A percentile compares a stretch with the other conserved stretches of the same genome.
Conservation (phyloP, 2,113 vertebrate genomes). For the Pholis gunnellus region DNA sequence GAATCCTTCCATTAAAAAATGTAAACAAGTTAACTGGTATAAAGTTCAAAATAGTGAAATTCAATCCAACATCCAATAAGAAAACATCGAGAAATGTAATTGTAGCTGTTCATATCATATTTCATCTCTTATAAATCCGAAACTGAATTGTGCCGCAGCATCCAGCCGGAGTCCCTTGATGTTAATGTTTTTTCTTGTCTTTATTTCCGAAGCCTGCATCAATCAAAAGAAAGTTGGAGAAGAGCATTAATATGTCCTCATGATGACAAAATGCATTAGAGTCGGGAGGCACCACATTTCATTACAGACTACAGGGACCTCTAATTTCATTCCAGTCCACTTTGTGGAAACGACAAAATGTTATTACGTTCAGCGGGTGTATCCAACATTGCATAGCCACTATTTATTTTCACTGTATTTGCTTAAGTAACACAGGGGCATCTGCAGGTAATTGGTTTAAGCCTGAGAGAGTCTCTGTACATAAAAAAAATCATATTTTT, state of each 20-base stretch:
- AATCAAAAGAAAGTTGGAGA: conserved; percentile 77
- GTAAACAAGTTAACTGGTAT: background rate
- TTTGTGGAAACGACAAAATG: conserved; percentile 85
- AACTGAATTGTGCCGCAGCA: conserved; percentile 33
- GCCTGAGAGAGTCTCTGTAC: conserved; percentile 74
- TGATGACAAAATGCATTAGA: conserved; percentile 83
- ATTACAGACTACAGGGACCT: conserved; percentile 83
- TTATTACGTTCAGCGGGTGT: conserved; percentile 83
- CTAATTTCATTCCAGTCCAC: conserved; percentile 87
- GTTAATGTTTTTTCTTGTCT: conserved; percentile 68
- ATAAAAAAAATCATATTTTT: conserved; percentile 86
- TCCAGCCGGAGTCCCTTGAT: conserved; percentile 44
- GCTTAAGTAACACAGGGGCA: conserved; percentile 81
- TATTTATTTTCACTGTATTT: conserved; percentile 87
- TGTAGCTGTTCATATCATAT: conserved; percentile 51
- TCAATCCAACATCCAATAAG: background rate
- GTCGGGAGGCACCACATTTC: conserved; percentile 77
- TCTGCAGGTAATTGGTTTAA: conserved; percentile 85
- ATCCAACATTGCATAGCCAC: conserved; percentile 82
- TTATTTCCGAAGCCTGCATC: conserved; percentile 63
- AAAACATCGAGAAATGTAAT: conserved; percentile 39
- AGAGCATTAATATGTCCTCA: conserved; percentile 79
- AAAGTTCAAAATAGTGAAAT: conserved; percentile 8
- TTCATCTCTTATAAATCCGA: conserved; percentile 44
- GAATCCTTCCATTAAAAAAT: background rate